Conservation (phyloP, 2,113 vertebrate genomes). For the Hymenochirus boettgeri region DNA sequence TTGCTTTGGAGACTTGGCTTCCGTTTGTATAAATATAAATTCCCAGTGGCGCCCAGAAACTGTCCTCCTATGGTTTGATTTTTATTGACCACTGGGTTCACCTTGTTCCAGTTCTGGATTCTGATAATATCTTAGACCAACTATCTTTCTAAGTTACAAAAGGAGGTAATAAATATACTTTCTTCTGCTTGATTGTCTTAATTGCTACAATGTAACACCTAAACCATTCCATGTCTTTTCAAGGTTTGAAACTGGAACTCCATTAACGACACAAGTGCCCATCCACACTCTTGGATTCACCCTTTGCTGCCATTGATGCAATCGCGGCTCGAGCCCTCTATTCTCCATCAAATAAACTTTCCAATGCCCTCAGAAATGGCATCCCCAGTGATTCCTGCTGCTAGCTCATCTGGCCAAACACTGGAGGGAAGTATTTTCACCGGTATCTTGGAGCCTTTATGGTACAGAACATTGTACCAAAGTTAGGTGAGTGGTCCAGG, state of each 20-base stretch:
- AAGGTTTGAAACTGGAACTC: slow-evolving; percentile 95
- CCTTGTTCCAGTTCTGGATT: slow-evolving; percentile 84
- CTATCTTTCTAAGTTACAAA: slow-evolving; percentile 90
- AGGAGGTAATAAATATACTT: slow-evolving; percentile 67
- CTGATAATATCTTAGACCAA: slow-evolving; percentile 89
- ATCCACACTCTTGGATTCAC: slow-evolving; percentile 97
- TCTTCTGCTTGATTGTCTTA: too few relatives aligned
- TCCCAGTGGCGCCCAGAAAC: slow-evolving; percentile 82
- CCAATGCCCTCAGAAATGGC: slow-evolving; percentile 90
- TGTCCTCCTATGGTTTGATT: slow-evolving; percentile 91
- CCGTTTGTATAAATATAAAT: slow-evolving; percentile 78
- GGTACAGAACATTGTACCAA: slow-evolving; percentile 96
- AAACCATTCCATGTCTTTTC: background rate
- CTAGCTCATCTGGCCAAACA: slow-evolving; percentile 94
- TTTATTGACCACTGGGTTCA: slow-evolving; percentile 88
- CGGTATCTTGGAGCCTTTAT: slow-evolving; percentile 95
- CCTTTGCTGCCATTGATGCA: slow-evolving; percentile 94
- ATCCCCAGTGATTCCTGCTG: slow-evolving; percentile 90
- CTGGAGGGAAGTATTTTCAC: slow-evolving; percentile 94
- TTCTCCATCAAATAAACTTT: slow-evolving; percentile 87
- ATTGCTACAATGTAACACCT: background rate
- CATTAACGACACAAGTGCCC: slow-evolving; percentile 89
- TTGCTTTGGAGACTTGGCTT: slow-evolving; percentile 93
- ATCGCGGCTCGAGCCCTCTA: slow-evolving; percentile 87
- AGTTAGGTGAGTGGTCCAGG: slow-evolving; percentile 84